Conservation (phyloP, 2,888 invertebrate genomes). For the Yponomeuta cagnagella region DNA sequence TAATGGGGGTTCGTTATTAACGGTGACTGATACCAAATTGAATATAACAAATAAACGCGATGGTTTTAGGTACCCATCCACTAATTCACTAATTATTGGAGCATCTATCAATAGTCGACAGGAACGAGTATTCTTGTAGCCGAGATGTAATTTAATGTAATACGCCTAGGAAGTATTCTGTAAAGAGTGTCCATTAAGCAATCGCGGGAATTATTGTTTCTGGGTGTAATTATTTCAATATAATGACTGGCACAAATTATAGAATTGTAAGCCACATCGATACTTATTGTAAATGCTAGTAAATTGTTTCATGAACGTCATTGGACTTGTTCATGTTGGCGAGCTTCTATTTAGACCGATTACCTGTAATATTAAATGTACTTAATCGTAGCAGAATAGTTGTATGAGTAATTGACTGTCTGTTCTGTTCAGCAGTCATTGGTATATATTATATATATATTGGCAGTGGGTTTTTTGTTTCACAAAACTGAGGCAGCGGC, state of each 20-base stretch:
- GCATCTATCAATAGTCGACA: neutral
- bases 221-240: slow-evolving; percentile 42
- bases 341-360: neutral
- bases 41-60: slow-evolving; percentile 41
- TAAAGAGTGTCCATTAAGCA: slow-evolving; percentile 54
- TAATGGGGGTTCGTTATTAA: slow-evolving; percentile 66
- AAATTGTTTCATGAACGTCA: slow-evolving; percentile 19
- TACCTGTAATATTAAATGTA: neutral
- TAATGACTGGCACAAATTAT: slow-evolving; percentile 21
- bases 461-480: neutral
- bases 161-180: slow-evolving; percentile 32
- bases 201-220: slow-evolving; percentile 57
- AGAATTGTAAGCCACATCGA: slow-evolving; percentile 36
- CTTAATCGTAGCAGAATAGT: neutral
- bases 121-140: slow-evolving; percentile 38
- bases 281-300: slow-evolving; percentile 31
- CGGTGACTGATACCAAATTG: slow-evolving; percentile 62
- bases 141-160: slow-evolving; percentile 41
- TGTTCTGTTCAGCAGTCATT: neutral
- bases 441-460: slow-evolving; percentile 18
- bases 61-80: slow-evolving; percentile 38
- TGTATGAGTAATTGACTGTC: neutral
- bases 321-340: neutral
- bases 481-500: slow-evolving; percentile 3
- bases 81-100: slow-evolving; percentile 37